Base-by-base conservation (phyloP, 2,888 invertebrate genomes). In the Cremastinae sp. region DNA sequence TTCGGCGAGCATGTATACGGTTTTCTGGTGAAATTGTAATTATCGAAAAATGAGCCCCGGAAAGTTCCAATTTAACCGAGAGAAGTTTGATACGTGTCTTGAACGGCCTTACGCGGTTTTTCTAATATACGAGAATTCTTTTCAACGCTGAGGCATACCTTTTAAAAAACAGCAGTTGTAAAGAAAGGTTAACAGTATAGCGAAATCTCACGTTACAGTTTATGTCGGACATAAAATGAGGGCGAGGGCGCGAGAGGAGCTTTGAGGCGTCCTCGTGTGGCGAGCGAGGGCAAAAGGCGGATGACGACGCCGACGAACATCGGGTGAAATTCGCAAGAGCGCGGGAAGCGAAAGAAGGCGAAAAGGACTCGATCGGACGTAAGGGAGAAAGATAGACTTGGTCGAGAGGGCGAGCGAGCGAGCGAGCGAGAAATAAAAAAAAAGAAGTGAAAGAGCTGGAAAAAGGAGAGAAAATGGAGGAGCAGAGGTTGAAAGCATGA, bases 1-100 rank as follows among this genome's bases (percentile, higher is more conserved):
- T 28, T 28, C 28, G 28, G 28, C 28, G 28, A 5, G 28, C 2
- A 28, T 28, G 28, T 28, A 28, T n/a, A n/a, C n/a, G n/a, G 28
- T 5, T 28, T 28, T 28, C 28, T 28, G 2, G 28, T 2, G 5
- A 28, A 28, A 28, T 3, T 3, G 28, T 28, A 28, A 2, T 2
- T 28, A 3, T 28, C 28, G 28, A 28, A 28, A 28, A 28, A 28
- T 28, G 28, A 28, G 28, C 28, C 2, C 28, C 2, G 61, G 43
- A 43, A 41, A 43, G 53, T 70, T 61, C 53, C 43, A 61, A 70
- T 70, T 45, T 34, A 51, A 20, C n/a, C 28, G 14, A 34, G 43
- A 54, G 43, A 47, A 54, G 14, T 53, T 54, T 22, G 45, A 38
- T 20, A 34, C 10, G 53, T 20, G 20, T 14, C 36, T 0, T 43